Percentiles rank a stretch among this genome's conserved stretches.
Evolutionary conservation across 2,113 vertebrate genomes (phyloP).

Genomic region (Falcunculus frontatus): DNA sequence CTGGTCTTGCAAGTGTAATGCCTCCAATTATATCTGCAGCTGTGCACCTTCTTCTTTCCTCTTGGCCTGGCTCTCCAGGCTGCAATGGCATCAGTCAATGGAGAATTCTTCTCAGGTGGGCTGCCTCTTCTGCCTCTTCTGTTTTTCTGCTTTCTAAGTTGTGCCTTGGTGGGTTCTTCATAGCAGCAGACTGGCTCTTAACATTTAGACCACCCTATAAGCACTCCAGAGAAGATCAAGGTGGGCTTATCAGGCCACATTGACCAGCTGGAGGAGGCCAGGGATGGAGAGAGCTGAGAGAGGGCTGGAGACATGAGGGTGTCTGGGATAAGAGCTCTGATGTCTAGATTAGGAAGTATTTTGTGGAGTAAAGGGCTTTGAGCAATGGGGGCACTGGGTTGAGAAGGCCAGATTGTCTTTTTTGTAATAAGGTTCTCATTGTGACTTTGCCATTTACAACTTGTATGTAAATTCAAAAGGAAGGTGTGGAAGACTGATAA

Average conservation of each 20-base stretch:
- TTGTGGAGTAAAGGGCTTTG: not conserved
- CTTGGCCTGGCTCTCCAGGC: not conserved
- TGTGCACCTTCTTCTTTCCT: not conserved
- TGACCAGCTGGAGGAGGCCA: not conserved
- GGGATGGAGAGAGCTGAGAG: not conserved
- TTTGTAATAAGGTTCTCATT: not conserved
- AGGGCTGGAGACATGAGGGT: not conserved
- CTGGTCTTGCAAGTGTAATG: not conserved
- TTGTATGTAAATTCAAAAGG: not conserved
- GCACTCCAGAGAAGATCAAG: not conserved
- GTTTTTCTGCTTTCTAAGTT: not conserved
- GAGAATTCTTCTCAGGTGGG: not conserved
- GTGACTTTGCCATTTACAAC: not conserved
- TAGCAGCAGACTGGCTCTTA: not conserved
- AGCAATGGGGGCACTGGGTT: fast-evolving
- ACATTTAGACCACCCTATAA: not conserved
- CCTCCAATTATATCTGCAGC: not conserved
- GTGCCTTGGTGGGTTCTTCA: not conserved
- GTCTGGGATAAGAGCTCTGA: not conserved
- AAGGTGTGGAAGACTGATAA: not conserved
- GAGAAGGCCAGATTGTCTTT: not conserved
- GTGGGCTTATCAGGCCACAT: not conserved
- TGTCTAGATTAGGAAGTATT: not conserved
- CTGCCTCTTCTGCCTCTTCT: not conserved
- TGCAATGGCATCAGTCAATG: not conserved